phyloP scores from a whole-genome alignment of 2,888 invertebrate genomes.

The Hipparchia semele region DNA sequence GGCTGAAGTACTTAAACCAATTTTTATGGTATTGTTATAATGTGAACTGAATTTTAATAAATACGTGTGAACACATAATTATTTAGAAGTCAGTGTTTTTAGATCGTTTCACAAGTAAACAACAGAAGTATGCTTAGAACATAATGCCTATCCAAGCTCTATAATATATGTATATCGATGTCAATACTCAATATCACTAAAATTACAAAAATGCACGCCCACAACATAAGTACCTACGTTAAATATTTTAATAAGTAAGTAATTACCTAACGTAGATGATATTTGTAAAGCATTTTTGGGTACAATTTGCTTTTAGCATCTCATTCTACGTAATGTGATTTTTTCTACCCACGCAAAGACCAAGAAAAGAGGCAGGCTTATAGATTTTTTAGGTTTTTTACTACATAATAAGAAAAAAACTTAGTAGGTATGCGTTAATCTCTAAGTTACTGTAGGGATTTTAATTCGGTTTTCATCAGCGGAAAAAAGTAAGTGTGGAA shows the following conservation, averaged over 20 bases:
- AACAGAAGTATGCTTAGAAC: not conserved
- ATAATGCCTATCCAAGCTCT: not conserved
- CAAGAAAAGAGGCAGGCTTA: too few relatives aligned
- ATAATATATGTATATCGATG: too few relatives aligned
- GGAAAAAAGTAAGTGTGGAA: too few relatives aligned
- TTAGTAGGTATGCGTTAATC: too few relatives aligned
- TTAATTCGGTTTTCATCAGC: too few relatives aligned
- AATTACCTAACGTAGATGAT: not conserved
- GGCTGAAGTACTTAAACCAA: not conserved
- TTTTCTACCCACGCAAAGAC: conserved; percentile 14
- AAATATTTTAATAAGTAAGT: not conserved
- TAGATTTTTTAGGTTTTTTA: too few relatives aligned
- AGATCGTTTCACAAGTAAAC: conserved; percentile 4
- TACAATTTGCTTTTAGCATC: conserved; percentile 22
- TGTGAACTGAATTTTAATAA: conserved; percentile 20
- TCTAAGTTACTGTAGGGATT: too few relatives aligned
- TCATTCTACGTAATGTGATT: not conserved
- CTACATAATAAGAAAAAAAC: not conserved
- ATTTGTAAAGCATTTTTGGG: not conserved
- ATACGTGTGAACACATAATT: not conserved
- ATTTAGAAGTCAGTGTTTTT: not conserved
- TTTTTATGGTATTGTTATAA: conserved; percentile 31
- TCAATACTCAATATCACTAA: too few relatives aligned
- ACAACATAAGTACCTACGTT: too few relatives aligned
- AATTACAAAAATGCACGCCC: too few relatives aligned